Conservation (phyloP, 2,888 invertebrate genomes). For the Aleiodes alternator region DNA sequence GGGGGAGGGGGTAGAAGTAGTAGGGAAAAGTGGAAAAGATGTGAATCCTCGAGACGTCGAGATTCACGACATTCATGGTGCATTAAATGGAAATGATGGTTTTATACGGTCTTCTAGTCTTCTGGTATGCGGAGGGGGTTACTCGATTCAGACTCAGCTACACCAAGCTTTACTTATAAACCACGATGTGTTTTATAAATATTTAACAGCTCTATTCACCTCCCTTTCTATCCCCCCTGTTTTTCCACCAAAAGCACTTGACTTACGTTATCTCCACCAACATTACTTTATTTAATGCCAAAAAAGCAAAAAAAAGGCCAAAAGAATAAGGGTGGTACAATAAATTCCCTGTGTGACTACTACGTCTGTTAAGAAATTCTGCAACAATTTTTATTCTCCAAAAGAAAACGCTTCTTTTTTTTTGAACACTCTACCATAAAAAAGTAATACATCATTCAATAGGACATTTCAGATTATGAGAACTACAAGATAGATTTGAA, state of each 20-base stretch:
- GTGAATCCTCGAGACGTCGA: conserved; percentile 23
- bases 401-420: conserved; percentile 18
- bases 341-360: not conserved
- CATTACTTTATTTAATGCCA: conserved; percentile 24
- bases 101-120: conserved; percentile 54
- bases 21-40: not conserved
- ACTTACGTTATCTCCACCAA: not conserved
- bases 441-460: too few species aligned
- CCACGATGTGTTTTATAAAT: conserved; percentile 65
- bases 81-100: conserved; percentile 67
- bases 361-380: not conserved
- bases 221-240: not conserved
- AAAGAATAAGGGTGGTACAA: conserved; percentile 6
- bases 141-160: conserved; percentile 50
- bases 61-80: conserved; percentile 60
- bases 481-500: conserved; percentile 9
- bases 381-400: conserved; percentile 39
- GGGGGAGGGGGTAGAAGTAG: too few species aligned
- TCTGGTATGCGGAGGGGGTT: conserved; percentile 1
- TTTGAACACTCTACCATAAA: not conserved
- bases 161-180: conserved; percentile 60
- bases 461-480: conserved; percentile 13
- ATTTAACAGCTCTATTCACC: conserved; percentile 58
- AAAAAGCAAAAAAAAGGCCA: not conserved
- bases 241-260: not conserved